Evolutionary conservation across 2,797 vertebrate genomes (phyloP), one percentile per base, ranked within the genome.

Genomic region (Peromyscus nudipes): DNA sequence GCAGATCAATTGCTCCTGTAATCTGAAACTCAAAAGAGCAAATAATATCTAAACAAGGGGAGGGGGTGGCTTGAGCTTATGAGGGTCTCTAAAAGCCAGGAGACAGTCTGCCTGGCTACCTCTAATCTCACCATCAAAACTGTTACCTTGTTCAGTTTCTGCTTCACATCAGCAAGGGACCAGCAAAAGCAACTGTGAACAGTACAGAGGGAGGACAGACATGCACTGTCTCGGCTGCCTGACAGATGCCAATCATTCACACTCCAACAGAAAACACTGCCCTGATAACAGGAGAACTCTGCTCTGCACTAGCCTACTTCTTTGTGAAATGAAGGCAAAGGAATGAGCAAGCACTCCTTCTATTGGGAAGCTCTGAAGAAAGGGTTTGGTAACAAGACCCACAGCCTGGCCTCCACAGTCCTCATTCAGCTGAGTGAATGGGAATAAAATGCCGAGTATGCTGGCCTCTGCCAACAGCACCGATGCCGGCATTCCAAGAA

Each of bases 61-160:
- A 95, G 98, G 99, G 99, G 96, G 99, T 98, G 98, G 99, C 99
- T 99, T 94, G 93, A 4, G 81, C 98, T 97, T 92, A 85, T 49
- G 93, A 23, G 91, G 97, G 95, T 64, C 95, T 96, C 97, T 88
- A 96, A 97, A 97, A 98, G 99, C 98, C 84, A 99, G 99, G 99
- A 99, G 99, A 99, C 99, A 99, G 99, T 99, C 99, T 99, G 99
- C 99, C 99, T 99, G 99, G 99, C 99, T 99, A 98, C 99, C 98
- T 99, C 99, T 99, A 99, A 99, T 99, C 99, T 99, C 99, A 97
- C 99, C 99, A 99, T 99, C 99, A 98, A 99, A 99, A 98, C 97
- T 98, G 99, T 98, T 99, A 99, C 98, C 99, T 99, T 97, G 98
- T 98, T 98, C 98, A 98, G 99, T 97, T 99, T 99, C 99, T 99